A percentile compares a stretch with the other conserved stretches of the same genome.
These are phyloP conservation scores for Bergia sp. DNA, from an alignment of 92 coral and sea anemone genomes.

Conservation along the genomic window DNA sequence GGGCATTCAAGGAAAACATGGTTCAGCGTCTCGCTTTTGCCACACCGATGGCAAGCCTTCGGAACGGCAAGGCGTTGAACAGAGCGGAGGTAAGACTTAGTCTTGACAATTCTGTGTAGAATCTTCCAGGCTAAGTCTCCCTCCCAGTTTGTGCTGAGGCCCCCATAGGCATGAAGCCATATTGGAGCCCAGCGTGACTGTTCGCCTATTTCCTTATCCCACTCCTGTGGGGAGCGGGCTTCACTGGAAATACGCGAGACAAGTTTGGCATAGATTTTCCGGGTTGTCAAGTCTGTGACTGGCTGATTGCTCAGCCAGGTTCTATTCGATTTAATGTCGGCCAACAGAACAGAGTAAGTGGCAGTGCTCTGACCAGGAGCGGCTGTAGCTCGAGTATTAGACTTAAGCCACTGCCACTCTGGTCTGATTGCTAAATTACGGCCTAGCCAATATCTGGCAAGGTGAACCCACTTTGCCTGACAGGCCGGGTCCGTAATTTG, in stretches of 20 bases:
- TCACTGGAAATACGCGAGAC: neutral
- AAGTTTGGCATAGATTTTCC: neutral
- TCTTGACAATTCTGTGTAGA: conserved; percentile 22
- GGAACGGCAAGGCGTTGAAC: conserved; percentile 7
- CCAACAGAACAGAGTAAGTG: neutral
- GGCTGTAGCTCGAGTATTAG: neutral
- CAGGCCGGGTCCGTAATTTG: no score
- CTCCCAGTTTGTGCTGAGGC: neutral
- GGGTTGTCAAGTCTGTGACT: neutral
- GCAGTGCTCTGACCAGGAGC: neutral
- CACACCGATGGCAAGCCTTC: conserved; percentile 7
- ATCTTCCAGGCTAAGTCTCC: conserved; percentile 21
- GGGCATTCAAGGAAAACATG: conserved; percentile 7
- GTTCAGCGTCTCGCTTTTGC: conserved; percentile 16
- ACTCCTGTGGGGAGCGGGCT: neutral
- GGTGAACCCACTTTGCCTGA: no score
- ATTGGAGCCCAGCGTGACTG: neutral
- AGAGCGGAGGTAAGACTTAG: neutral
- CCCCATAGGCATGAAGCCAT: neutral
- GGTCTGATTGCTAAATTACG: neutral
- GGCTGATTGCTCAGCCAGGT: neutral
- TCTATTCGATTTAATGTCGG: neutral
- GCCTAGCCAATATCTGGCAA: no score
- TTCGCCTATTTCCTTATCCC: conserved; percentile 6
- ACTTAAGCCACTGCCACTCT: neutral